Base-by-base conservation (phyloP, 2,888 invertebrate species). In the Mechanitis mazaeus region DNA sequence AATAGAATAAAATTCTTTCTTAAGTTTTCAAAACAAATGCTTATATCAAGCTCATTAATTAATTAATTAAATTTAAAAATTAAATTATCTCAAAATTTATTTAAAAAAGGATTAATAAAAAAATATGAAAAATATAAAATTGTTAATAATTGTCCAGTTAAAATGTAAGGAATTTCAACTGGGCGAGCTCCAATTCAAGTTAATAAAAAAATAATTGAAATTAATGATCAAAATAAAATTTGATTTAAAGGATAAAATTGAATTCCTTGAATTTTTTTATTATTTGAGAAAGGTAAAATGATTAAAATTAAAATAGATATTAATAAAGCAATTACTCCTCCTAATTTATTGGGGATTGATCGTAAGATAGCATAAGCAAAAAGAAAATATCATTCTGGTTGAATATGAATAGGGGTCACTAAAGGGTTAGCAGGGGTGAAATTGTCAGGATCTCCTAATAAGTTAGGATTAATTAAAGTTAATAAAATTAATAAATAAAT, bases 311-410 rank as follows among this genome's bases (percentile, higher is more conserved):
- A 75, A 87, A 95, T 93, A 65, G 94, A 94, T 79, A 92, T 71
- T 0, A 93, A 67, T 86, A 94, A 75, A 0, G 93, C 93, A 74
- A 94, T 84, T 55, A 95, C 94, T 67, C 95, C 95, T 59, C 94
- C 94, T 85, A 95, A 77, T 91, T 95, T 85, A 83, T 94, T 95
- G 5, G 95, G 95, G 63, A 95, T 94, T 47, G 94, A 94, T 35
- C 95, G 95, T 75, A 95, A 71, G 89, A 95, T 95, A 28, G 95
- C 94, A 81, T 95, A 95, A 12, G 95, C 94, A 91, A 95, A 95
- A 90, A 95, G 80, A 75, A 95, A 96, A 80, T 95, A 95, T 93
- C 95, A 95, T 92, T 96, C 95, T 55, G 95, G 95, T 92, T 95
- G 94, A 88, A 95, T 95, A 77, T 95, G 95, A 6, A 91, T 79